phyloP scores from a whole-genome alignment of 2,797 vertebrate species.

The Somateria mollissima region DNA sequence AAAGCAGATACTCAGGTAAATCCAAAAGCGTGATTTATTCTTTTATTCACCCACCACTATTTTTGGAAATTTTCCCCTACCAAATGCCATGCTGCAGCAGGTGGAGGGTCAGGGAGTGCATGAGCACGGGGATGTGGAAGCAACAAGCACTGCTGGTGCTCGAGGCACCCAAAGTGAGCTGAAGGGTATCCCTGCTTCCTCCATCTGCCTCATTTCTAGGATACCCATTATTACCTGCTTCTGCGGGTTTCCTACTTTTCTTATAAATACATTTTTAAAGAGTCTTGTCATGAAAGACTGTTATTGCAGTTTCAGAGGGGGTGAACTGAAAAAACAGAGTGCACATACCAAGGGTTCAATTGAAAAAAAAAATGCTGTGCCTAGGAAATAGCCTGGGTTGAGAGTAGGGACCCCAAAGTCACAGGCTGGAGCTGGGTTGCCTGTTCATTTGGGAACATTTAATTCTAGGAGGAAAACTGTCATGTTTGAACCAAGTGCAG shows the following conservation, averaged over 20 bases:
- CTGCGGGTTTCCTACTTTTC: not conserved
- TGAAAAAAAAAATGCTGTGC: rapidly evolving
- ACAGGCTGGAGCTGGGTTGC: rapidly evolving
- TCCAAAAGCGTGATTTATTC: not conserved
- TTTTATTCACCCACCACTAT: not conserved
- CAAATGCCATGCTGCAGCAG: rapidly evolving
- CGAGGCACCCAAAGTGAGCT: rapidly evolving
- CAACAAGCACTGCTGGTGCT: rapidly evolving
- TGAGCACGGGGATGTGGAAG: rapidly evolving
- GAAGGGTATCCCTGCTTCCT: not conserved
- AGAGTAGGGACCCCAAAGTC: not conserved
- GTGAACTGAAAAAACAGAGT: not conserved
- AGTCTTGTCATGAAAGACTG: rapidly evolving
- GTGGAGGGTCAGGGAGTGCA: rapidly evolving
- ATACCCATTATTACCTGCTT: not conserved
- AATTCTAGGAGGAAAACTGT: not conserved
- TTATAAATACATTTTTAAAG: not conserved
- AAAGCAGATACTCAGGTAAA: not conserved
- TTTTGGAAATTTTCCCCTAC: not conserved
- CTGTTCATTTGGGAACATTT: not conserved
- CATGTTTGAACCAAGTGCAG: not conserved
- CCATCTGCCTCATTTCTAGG: not conserved
- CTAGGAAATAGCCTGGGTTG: not conserved
- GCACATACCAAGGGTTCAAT: not conserved
- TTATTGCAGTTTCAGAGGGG: not conserved